phyloP scores from a whole-genome alignment of 2,888 invertebrate species.

The Drosophila parthenogenetica region DNA sequence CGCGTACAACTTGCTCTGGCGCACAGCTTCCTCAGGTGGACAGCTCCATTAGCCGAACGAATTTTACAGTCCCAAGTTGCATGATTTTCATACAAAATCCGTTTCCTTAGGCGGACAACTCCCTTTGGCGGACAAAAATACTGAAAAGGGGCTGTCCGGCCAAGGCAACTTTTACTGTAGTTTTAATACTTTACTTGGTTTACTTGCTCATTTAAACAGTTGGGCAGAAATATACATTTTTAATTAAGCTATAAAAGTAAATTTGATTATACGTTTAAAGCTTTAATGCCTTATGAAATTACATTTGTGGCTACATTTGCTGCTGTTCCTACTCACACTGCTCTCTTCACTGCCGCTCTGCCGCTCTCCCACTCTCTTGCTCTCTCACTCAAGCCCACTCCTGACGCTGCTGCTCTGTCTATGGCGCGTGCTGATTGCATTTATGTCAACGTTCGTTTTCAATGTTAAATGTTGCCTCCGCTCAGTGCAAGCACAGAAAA shows the following conservation, averaged over 20 bases:
- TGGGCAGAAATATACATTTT: not conserved
- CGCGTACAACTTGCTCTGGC: no score
- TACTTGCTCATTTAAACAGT: not conserved
- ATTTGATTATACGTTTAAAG: not conserved
- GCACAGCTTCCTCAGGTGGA: no score
- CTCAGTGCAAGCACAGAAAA: not conserved
- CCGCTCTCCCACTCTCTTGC: not conserved
- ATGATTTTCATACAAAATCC: no score
- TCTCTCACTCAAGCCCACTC: not conserved
- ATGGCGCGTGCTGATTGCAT: slow-evolving; percentile 76
- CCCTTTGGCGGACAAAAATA: no score
- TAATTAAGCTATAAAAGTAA: not conserved
- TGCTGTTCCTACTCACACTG: no score
- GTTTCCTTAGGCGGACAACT: no score
- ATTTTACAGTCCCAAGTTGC: no score
- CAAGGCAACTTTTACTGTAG: no score
- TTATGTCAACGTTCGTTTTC: slow-evolving; percentile 83
- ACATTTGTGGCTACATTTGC: not conserved
- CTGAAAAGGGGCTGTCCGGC: no score
- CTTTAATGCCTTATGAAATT: slow-evolving; percentile 15
- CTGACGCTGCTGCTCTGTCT: not conserved
- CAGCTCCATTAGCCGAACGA: no score
- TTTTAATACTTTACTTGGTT: no score
- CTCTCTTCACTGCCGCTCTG: not conserved
- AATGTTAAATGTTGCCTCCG: slow-evolving; percentile 70